Percentiles rank a stretch among this genome's conserved stretches.
Evolutionary conservation across 2,113 vertebrate genomes (phyloP).

Genomic region (Mesitornis unicolor): DNA sequence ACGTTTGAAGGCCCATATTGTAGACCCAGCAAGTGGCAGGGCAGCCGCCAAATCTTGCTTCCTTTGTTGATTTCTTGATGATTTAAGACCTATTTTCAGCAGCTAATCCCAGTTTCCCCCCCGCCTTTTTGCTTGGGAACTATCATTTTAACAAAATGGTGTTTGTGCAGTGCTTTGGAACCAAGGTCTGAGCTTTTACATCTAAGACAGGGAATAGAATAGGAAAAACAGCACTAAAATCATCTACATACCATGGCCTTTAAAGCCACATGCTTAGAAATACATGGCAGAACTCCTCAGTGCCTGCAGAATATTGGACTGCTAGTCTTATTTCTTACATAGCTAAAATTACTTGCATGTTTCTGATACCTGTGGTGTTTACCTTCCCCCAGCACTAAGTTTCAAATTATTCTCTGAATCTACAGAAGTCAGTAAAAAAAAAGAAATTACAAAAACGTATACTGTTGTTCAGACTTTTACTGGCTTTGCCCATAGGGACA

Average conservation of each 20-base stretch:
- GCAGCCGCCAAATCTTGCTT: slow-evolving; percentile 41
- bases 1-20: slow-evolving; percentile 15
- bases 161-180: slow-evolving; percentile 21
- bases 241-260: not conserved
- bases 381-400: not conserved
- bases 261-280: not conserved
- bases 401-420: not conserved
- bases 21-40: slow-evolving; percentile 50
- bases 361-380: not conserved
- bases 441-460: not conserved
- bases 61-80: slow-evolving; percentile 54
- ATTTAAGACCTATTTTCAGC: slow-evolving; percentile 57
- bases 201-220: not conserved
- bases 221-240: not conserved
- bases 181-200: not conserved
- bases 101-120: not conserved
- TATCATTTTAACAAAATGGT: slow-evolving; percentile 24
- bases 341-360: not conserved
- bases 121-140: slow-evolving; percentile 3
- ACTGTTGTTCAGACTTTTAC: not conserved
- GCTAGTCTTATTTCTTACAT: not conserved
- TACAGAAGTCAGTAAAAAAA: not conserved
- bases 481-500: not conserved
- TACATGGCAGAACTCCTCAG: not conserved
- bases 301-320: not conserved